Evolutionary conservation across 2,797 vertebrate species (phyloP).

Genomic region (Australoheros facetus): DNA sequence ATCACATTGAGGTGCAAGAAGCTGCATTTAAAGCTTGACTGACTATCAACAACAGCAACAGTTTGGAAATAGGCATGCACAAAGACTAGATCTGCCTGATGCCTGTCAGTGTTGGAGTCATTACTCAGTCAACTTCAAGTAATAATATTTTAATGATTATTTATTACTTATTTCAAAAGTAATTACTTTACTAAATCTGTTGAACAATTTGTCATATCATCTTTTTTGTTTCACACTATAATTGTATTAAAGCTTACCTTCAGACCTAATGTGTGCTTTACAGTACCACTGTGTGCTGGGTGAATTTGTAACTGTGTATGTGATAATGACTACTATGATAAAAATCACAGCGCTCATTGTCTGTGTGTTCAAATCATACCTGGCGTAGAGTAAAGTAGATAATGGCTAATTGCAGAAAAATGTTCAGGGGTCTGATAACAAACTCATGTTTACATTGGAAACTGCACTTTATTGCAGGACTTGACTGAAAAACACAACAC

Average conservation of each 20-base stretch:
- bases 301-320: background rate
- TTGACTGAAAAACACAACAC: background rate
- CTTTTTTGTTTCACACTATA: conserved; percentile 13
- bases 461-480: background rate
- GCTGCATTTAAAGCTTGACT: conserved; percentile 43
- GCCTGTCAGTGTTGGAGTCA: conserved; percentile 22
- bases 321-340: background rate
- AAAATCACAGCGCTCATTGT: background rate
- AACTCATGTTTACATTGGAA: background rate
- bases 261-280: background rate
- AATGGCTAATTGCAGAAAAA: background rate
- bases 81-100: conserved; percentile 13
- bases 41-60: conserved; percentile 38
- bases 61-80: conserved; percentile 17
- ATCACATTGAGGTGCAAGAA: conserved; percentile 42
- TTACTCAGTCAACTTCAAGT: conserved; percentile 45
- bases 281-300: background rate
- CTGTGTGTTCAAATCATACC: background rate
- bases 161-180: conserved; percentile 32
- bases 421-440: too few relatives aligned
- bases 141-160: conserved; percentile 41
- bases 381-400: background rate
- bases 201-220: conserved; percentile 19
- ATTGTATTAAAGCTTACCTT: background rate
- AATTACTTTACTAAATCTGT: conserved; percentile 38